Percentiles rank a stretch among this genome's conserved stretches.
Conservation (phyloP, 1,140 invertebrate genomes). For the Homarus americanus region DNA sequence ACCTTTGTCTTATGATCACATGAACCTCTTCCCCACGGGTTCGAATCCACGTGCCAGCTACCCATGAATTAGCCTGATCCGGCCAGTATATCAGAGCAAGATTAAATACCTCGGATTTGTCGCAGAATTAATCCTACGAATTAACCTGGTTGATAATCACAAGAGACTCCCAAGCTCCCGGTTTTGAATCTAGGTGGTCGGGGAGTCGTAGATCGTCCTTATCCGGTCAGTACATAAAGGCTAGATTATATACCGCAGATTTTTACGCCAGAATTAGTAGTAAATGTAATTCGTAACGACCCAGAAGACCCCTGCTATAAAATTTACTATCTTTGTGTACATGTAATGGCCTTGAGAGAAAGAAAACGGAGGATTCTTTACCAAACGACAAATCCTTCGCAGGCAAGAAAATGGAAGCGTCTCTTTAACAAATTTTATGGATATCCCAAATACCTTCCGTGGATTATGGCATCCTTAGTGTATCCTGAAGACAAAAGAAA, state of each 20-base stretch:
- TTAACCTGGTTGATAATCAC: too few relatives aligned
- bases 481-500: neutral
- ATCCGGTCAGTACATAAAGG: neutral
- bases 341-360: neutral
- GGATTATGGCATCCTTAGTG: neutral
- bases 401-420: neutral
- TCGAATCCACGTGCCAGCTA: too few relatives aligned
- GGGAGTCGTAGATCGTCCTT: neutral
- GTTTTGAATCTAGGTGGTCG: neutral
- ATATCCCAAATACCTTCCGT: neutral
- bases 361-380: neutral
- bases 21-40: too few relatives aligned
- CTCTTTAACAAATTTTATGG: slow-evolving; percentile 1
- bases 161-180: too few relatives aligned
- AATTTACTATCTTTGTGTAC: neutral
- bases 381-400: neutral
- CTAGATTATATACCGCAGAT: neutral
- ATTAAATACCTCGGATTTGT: too few relatives aligned
- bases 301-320: neutral
- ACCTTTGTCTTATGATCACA: too few relatives aligned
- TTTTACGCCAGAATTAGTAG: neutral
- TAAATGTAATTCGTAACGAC: neutral
- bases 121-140: too few relatives aligned
- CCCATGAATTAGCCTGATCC: too few relatives aligned
- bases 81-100: too few relatives aligned